Base-by-base conservation (phyloP, 2,113 vertebrate species). In the Melanerpes formicivorus region DNA sequence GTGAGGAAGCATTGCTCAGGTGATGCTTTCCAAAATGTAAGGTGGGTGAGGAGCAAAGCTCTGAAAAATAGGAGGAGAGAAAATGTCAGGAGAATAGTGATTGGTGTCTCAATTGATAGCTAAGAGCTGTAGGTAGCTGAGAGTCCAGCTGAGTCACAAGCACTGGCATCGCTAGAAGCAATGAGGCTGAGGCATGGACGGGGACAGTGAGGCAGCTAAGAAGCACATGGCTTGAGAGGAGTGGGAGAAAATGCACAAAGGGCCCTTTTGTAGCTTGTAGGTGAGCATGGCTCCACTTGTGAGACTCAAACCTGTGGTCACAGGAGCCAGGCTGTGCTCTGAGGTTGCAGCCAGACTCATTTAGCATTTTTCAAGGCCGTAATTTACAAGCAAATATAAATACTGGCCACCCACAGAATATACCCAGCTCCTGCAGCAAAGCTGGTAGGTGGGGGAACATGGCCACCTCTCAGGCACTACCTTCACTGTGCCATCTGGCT, bases 331-430 rank as follows among this genome's bases (percentile, higher is more conserved):
- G 82, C 76, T 88, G 87, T 66, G 91, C 84, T 84, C 93, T 83
- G 85, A 91, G 89, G 84, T 75, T 77, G 91, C 82, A 93, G 87
- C 69, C 93, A 93, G 93, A 32, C 73, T 75, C 93, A 62, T 92
- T 95, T 86, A 90, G 65, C 54, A 27, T 92, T 90, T 91, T 81
- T 93, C 7, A 5, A 5, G 93, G 84, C 65, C n/a, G 0, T 92
- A 95, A 93, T 93, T 96, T 88, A 93, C 76, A 86, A 86, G 90
- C 65, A 92, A 90, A 85, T 78, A 83, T 65, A 94, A 96, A 95
- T 42, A 62, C 26, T 65, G 80, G 73, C 87, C 87, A 94, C 93
- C 75, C 93, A 90, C 93, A 63, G 91, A 72, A 91, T 50, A 62
- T 26, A 54, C 34, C 34, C 34, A 1, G n/a, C 58, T 91, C 82